Conservation (phyloP, 2,888 invertebrate species). For the Habroteleia sp. region DNA sequence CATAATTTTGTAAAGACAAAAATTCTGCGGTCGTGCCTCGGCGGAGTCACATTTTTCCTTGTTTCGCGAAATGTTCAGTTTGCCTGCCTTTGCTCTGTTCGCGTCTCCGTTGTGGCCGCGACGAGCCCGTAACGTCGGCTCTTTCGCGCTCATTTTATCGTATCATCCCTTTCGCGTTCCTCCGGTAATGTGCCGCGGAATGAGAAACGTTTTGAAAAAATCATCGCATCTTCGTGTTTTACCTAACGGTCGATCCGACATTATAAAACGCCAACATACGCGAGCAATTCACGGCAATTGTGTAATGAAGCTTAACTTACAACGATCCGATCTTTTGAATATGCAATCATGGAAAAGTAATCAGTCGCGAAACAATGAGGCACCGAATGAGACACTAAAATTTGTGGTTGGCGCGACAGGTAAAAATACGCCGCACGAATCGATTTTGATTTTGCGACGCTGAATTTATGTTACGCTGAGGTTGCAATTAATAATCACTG, state of each 20-base stretch:
- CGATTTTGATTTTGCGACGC: conserved; percentile 32
- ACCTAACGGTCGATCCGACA: conserved; percentile 61
- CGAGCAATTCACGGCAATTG: conserved; percentile 60
- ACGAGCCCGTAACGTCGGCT: conserved; percentile 61
- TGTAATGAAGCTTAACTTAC: conserved; percentile 63
- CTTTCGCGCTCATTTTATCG: conserved; percentile 69
- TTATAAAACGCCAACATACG: conserved; percentile 55
- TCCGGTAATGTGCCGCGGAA: conserved; percentile 78
- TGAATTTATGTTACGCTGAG: conserved; percentile 26
- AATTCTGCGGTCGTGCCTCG: conserved; percentile 80
- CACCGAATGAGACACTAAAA: conserved; percentile 47
- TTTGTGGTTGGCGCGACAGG: conserved; percentile 4
- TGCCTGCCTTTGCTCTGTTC: conserved; percentile 69
- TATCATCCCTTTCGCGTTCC: conserved; percentile 72
- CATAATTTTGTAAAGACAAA: conserved; percentile 82
- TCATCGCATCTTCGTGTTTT: conserved; percentile 75
- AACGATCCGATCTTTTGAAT: conserved; percentile 63
- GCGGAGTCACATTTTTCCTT: conserved; percentile 80
- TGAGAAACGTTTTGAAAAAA: conserved; percentile 79
- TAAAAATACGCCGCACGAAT: conserved; percentile 11
- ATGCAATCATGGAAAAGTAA: conserved; percentile 63
- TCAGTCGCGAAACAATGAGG: conserved; percentile 58
- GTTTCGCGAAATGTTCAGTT: conserved; percentile 79
- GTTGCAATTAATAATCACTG: conserved; percentile 34
- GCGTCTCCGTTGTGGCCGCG: conserved; percentile 62